Evolutionary conservation across 2,888 invertebrate genomes (phyloP).

Genomic region (Zele albiditarsus): DNA sequence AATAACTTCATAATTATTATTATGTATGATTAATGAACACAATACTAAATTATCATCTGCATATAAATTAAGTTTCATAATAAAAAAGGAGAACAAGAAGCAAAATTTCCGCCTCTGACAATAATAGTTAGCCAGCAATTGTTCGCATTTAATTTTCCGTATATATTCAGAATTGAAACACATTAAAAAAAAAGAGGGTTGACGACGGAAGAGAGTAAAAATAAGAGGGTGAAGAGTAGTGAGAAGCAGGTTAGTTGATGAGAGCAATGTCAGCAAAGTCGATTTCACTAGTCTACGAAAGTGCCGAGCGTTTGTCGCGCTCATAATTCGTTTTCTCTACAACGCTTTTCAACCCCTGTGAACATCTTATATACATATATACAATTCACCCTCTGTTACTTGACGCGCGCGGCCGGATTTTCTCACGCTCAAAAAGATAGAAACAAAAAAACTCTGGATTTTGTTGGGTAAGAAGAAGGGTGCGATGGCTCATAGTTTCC

Average conservation of each 20-base stretch:
- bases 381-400: neutral
- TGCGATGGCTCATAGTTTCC: neutral
- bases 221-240: neutral
- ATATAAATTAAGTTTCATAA: no score
- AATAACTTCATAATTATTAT: no score
- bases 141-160: no score
- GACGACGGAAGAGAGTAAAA: no score
- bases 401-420: constrained; percentile 51
- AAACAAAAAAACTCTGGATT: constrained; percentile 56
- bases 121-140: no score
- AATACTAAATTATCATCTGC: no score
- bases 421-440: constrained; percentile 59
- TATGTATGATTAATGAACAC: no score
- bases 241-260: neutral
- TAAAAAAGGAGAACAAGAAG: no score
- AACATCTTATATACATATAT: neutral
- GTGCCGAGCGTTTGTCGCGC: neutral
- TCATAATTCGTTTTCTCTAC: constrained; percentile 7
- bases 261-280: constrained; percentile 7
- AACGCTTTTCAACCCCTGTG: constrained; percentile 48
- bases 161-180: no score
- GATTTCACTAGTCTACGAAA: neutral
- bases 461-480: constrained; percentile 17
- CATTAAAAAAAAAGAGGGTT: constrained; percentile 10
- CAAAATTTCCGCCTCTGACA: no score